Base-by-base conservation (phyloP, 1,140 invertebrate genomes). In the Zaprionus davidi region DNA sequence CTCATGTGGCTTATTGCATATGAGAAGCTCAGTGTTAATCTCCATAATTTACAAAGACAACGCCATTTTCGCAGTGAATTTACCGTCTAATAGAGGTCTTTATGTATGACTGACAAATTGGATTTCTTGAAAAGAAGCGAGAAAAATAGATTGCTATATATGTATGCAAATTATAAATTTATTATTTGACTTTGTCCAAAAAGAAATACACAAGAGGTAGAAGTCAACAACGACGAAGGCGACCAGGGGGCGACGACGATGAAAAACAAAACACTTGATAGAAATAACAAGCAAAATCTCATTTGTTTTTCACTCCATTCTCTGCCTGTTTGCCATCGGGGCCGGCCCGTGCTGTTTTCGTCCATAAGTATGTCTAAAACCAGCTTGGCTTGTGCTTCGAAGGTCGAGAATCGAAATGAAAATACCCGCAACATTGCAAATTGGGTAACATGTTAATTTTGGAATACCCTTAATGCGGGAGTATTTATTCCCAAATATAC, bases 321-420 rank as follows among this genome's bases (percentile, higher is more conserved):
- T 66, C 64, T 73, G 17, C 44, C 57, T 63, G 13, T 38, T 34
- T 60, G 38, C 4, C 36, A 28, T 38, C 36, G 36, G 26, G 6
- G 26, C 26, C 26, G 6, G 26, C 6, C 36, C 36, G 36, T 12
- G 20, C 20, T 22, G 26, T 56, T 62, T 68, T 51, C 62, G 13
- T 49, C 58, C 36, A 69, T 68, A 68, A 73, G 69, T 65, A 71
- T 65, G 62, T 65, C 62, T 58, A 38, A 71, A 65, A 71, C 38
- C 70, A 74, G 71, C 57, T 73, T 74, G 53, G 67, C 56, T 58
- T 51, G 56, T 41, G 53, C 41, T 76, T 76, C 41, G 73, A 77
- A 77, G 74, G 74, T 77, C 70, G 46, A 62, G 46, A 57, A 57
- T 72, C 41, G 49, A 62, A 72, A 76, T 67, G 56, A 76, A 67